Evolutionary conservation across 2,113 vertebrate species (phyloP), one percentile per base, ranked within the genome.

Genomic region (Sprattus sprattus): DNA sequence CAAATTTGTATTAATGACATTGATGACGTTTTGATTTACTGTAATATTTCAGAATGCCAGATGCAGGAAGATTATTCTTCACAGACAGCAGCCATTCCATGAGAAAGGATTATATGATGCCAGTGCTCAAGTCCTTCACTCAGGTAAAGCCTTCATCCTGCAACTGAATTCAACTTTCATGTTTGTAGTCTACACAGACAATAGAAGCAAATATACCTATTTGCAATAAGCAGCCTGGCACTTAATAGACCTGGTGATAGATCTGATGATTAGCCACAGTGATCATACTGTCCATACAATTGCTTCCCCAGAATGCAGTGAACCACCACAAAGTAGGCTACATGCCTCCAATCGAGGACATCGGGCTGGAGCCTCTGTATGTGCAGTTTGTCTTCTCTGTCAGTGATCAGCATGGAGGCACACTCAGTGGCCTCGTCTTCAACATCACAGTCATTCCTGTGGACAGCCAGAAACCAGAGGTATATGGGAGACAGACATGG

Each of bases 371-470:
- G 22, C 89, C 85, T 0, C 89, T 96, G 1, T 90, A 91, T 0
- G 89, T 96, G 82, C 95, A 95, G 91, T 97, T 96, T 67, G 87
- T 93, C 84, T 96, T 96, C 91, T 95, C 95, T 1, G 93, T 97
- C 82, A 94, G 89, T 64, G 95, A 96, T 89, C 91, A 94, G n/a
- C 93, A 95, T 2, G 95, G 95, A 0, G 95, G 94, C 82, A 46
- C 90, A 0, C 39, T 96, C 88, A 88, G 86, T 22, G 93, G 90
- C 22, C 90, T 96, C 11, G 9, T 91, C 84, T 96, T 96, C 84
- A 95, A 95, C 85, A 94, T 96, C 89, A 95, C 93, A 28, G 86
- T 95, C 45, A 88, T 88, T 16, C 93, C 94, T 0, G 94, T 95
- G 91, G 94, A 96, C 89, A 93, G 96, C 90, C 93, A 95, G 89